phyloP scores from a whole-genome alignment of 64 coral and sea anemone species.

The Stichodactyla helianthus region DNA sequence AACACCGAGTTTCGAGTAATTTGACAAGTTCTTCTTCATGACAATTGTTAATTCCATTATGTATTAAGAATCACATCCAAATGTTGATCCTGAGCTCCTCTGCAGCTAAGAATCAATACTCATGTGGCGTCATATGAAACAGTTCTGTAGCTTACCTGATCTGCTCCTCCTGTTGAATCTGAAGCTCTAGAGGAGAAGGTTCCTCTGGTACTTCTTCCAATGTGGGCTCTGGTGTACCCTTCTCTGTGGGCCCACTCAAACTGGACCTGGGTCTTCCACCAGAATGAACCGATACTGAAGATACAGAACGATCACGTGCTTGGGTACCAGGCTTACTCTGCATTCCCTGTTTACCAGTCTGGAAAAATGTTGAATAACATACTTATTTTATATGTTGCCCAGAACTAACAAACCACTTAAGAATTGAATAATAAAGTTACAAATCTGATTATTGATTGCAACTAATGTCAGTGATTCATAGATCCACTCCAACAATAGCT shows the following conservation, averaged over 20 bases:
- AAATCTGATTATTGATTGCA: too few relatives aligned
- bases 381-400: too few relatives aligned
- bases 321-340: constrained; percentile 16
- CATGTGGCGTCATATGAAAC: too few relatives aligned
- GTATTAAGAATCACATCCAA: too few relatives aligned
- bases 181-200: constrained; percentile 60
- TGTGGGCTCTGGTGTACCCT: constrained; percentile 58
- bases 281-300: constrained; percentile 76
- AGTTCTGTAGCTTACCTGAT: constrained; percentile 58
- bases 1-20: too few relatives aligned
- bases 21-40: too few relatives aligned
- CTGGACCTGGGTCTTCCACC: constrained; percentile 46
- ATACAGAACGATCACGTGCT: constrained; percentile 67
- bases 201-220: constrained; percentile 40
- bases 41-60: too few relatives aligned
- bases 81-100: neutral
- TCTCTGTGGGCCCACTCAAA: constrained; percentile 72
- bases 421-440: too few relatives aligned
- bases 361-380: neutral
- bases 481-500: too few relatives aligned
- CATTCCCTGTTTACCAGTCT: neutral
- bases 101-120: too few relatives aligned
- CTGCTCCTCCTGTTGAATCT: constrained; percentile 72
- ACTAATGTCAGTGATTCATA: too few relatives aligned
- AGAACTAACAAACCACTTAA: too few relatives aligned